Percentiles rank a stretch among this genome's conserved stretches.
phyloP scores from a whole-genome alignment of 35 echinoderm and acorn worm species.

The Chiridota heheva region DNA sequence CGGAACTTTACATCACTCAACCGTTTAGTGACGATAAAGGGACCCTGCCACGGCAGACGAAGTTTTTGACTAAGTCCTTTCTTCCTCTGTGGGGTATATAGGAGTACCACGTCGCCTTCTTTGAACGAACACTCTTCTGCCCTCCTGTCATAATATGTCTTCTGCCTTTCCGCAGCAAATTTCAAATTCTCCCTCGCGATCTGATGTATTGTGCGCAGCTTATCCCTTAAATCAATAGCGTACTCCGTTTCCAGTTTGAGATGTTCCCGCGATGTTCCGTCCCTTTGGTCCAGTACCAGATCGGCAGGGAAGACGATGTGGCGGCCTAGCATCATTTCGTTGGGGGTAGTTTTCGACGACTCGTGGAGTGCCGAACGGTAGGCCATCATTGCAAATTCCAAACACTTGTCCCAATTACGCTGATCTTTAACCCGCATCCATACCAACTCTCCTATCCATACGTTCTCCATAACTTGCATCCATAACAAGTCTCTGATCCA shows the following conservation, averaged over 20 bases:
- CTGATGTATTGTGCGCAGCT: too few relatives aligned
- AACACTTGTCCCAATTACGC: conserved; percentile 23
- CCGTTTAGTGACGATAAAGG: conserved; percentile 12
- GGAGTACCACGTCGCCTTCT: conserved; percentile 2
- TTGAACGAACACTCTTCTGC: not conserved
- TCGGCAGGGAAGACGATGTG: conserved; percentile 23
- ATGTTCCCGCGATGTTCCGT: not conserved
- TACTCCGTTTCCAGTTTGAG: too few relatives aligned
- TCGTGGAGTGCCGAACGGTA: conserved; percentile 27
- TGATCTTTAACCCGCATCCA: too few relatives aligned
- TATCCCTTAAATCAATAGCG: too few relatives aligned
- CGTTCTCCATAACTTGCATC: too few relatives aligned
- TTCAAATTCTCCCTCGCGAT: conserved; percentile 17
- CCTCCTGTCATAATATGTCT: conserved; percentile 21
- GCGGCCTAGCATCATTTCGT: conserved; percentile 39
- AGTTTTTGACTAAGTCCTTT: conserved; percentile 25
- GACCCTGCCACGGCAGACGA: conserved; percentile 23
- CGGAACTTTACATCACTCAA: conserved; percentile 30
- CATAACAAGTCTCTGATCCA: too few relatives aligned
- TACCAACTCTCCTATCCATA: too few relatives aligned
- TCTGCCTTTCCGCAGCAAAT: conserved; percentile 16
- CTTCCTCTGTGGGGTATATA: conserved; percentile 41
- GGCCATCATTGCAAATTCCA: conserved; percentile 24
- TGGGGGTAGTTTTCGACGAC: conserved; percentile 14
- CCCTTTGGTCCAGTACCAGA: not conserved